Percentiles rank a stretch among this genome's conserved stretches.
Conservation (phyloP, 2,888 invertebrate genomes). For the Protodeltote pygarga region DNA sequence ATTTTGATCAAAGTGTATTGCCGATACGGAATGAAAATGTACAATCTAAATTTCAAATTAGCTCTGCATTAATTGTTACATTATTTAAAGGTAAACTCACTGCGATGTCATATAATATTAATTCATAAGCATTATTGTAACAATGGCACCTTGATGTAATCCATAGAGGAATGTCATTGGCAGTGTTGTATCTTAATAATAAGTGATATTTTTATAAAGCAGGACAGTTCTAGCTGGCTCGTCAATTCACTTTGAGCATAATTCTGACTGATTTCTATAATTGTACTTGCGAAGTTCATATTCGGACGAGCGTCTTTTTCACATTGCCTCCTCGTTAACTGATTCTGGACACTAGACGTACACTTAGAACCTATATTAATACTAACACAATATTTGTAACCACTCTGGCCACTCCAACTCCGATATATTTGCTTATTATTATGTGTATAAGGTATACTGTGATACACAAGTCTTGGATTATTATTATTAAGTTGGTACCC, state of each 20-base stretch:
- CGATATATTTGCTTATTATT: conserved; percentile 45
- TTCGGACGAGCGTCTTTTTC: conserved; percentile 27
- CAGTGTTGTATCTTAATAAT: conserved; percentile 66
- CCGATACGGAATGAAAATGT: conserved; percentile 20
- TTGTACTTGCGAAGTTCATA: conserved; percentile 48
- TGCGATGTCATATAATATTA: conserved; percentile 41
- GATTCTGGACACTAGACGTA: conserved; percentile 66
- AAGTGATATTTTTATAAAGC: conserved; percentile 57
- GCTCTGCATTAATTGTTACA: conserved; percentile 6
- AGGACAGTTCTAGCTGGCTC: conserved; percentile 41
- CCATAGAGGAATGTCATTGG: conserved; percentile 76
- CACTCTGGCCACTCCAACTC: conserved; percentile 51
- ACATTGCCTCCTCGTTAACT: conserved; percentile 38
- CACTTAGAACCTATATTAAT: conserved; percentile 75
- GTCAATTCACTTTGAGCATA: conserved; percentile 74
- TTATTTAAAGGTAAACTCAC: conserved; percentile 22
- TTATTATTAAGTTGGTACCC: conserved; percentile 29
- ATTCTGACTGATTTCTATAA: conserved; percentile 62
- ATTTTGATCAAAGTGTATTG: conserved; percentile 71
- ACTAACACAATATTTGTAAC: conserved; percentile 59
- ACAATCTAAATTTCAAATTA: conserved; percentile 8
- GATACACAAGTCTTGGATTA: conserved; percentile 48
- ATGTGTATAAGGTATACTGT: conserved; percentile 39
- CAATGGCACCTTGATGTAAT: conserved; percentile 65
- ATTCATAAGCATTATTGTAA: conserved; percentile 59